A percentile compares a stretch with the other conserved stretches of the same genome.
These are phyloP conservation scores for Bagarius yarrelli DNA, from an alignment of 2,113 vertebrate genomes.

Conservation along the genomic window DNA sequence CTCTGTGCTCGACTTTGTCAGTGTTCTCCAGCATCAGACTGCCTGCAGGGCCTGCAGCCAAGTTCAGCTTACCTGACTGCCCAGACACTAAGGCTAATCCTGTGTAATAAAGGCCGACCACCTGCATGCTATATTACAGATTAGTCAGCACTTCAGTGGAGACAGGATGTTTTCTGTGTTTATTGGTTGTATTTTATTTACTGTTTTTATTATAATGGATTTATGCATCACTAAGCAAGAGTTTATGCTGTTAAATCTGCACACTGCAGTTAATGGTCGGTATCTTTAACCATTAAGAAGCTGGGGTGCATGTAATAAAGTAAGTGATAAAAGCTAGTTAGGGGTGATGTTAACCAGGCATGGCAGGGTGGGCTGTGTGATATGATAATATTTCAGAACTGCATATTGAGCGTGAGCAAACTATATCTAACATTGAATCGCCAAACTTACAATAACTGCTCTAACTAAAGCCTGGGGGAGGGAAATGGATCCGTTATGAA, in stretches of 20 bases:
- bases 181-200: neutral
- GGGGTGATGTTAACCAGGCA: neutral
- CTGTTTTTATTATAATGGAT: neutral
- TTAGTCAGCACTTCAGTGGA: neutral
- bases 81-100: slow-evolving; percentile 16
- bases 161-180: neutral
- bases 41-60: slow-evolving; percentile 19
- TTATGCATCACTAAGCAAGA: neutral
- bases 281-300: neutral
- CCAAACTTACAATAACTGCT: slow-evolving; percentile 3
- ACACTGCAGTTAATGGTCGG: slow-evolving; percentile 18
- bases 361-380: neutral
- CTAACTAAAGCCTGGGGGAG: neutral
- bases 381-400: slow-evolving; percentile 11
- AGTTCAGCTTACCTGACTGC: slow-evolving; percentile 21
- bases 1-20: slow-evolving; percentile 43
- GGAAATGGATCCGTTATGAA: slow-evolving; percentile 6
- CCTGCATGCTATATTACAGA: neutral
- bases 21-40: slow-evolving; percentile 8
- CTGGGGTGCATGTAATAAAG: neutral
- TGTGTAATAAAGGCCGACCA: slow-evolving; percentile 15
- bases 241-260: neutral
- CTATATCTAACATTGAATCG: slow-evolving; percentile 5
- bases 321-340: neutral
- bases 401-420: slow-evolving; percentile 14